A percentile compares a stretch with the other conserved stretches of the same genome.
phyloP scores from a whole-genome alignment of 2,113 vertebrate genomes.

The Pitta sordida region DNA sequence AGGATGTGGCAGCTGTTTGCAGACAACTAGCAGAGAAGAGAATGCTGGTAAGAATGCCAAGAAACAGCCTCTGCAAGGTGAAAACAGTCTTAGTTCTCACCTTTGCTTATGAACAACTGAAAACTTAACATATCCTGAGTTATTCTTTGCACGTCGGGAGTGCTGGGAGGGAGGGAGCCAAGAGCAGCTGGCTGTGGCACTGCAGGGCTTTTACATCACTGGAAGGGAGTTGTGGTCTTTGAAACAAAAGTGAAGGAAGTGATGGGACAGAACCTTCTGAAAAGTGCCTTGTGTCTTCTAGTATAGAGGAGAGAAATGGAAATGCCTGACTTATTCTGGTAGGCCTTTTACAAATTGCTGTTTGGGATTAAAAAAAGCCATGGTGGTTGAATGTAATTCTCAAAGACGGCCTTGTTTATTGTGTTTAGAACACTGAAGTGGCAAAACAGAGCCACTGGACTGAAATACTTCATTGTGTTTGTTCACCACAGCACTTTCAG shows the following conservation, averaged over 20 bases:
- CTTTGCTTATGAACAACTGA: not conserved
- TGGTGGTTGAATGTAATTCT: not conserved
- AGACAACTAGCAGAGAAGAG: conserved; percentile 85
- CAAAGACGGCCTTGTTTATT: not conserved
- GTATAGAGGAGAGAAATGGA: not conserved
- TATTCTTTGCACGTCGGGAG: not conserved
- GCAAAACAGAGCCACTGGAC: not conserved
- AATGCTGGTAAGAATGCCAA: conserved; percentile 78
- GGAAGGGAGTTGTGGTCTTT: not conserved
- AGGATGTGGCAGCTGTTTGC: conserved; percentile 88
- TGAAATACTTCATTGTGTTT: not conserved
- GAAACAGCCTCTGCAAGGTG: not conserved
- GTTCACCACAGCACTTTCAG: not conserved
- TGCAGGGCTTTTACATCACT: not conserved
- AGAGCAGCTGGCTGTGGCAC: not conserved
- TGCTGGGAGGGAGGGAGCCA: no score
- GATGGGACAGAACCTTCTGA: not conserved
- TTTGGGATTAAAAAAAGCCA: not conserved
- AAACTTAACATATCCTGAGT: not conserved
- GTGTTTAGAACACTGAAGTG: not conserved
- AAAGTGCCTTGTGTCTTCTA: not conserved
- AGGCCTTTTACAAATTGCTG: not conserved
- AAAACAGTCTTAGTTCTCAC: not conserved
- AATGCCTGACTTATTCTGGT: not conserved
- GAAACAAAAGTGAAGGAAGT: not conserved